Percentiles rank a stretch among this genome's conserved stretches.
Conservation (phyloP, 2,113 vertebrate species). For the Clupea harengus region DNA sequence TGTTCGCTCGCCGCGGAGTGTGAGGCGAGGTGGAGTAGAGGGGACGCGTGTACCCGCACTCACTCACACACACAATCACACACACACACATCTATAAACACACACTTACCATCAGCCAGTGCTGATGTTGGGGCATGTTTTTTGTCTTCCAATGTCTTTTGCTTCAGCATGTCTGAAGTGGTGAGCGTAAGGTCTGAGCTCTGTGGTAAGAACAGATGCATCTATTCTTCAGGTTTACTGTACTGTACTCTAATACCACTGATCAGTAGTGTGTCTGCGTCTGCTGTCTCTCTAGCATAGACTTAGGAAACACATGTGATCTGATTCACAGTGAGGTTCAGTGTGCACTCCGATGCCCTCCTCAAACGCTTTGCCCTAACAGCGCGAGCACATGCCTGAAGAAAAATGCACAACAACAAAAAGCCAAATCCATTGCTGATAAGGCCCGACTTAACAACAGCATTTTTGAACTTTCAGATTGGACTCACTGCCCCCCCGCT, state of each 20-base stretch:
- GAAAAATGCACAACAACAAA: background rate
- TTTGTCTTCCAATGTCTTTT: background rate
- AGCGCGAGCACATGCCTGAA: background rate
- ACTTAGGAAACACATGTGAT: background rate
- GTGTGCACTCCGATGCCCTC: background rate
- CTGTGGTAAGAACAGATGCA: background rate
- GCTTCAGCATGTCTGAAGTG: background rate
- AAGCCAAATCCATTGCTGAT: background rate
- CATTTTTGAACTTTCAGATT: background rate
- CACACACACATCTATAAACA: constrained; percentile 54
- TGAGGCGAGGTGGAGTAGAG: constrained; percentile 12
- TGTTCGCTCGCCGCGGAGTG: background rate
- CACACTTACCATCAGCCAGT: background rate
- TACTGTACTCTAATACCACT: background rate
- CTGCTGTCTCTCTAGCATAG: background rate
- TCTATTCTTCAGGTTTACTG: background rate
- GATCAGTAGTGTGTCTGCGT: background rate
- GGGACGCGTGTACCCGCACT: constrained; percentile 49
- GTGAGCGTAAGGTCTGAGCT: background rate
- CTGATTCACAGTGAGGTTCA: background rate
- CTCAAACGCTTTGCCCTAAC: background rate
- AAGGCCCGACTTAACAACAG: background rate
- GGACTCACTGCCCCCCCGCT: no score
- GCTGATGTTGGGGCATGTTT: background rate
- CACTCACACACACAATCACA: background rate